Evolutionary conservation across 2,797 vertebrate species (phyloP), one percentile per base, ranked within the genome.

Genomic region (Oreortyx pictus): DNA sequence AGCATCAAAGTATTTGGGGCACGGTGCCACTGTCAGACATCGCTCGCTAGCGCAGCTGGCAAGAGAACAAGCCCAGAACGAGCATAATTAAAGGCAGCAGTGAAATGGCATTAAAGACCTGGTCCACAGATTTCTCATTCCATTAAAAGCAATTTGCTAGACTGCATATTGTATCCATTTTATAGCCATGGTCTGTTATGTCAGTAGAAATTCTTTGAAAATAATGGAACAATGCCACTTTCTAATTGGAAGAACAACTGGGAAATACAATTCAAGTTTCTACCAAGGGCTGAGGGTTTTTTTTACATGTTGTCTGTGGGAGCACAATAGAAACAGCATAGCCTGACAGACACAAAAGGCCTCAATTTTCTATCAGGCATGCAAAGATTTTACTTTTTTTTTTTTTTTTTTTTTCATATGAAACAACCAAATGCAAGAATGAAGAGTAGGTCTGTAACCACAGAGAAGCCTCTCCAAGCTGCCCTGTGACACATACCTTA

Each of bases 21-120:
- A 66, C 59, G 83, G 57, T 37, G 49, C 59, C 59, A 62, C 70
- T 37, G 3, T 41, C 74, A 78, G 60, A 33, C 62, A 72, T 35
- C 1, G 2, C 56, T 73, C 31, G 33, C 44, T 72, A 89, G 82
- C 43, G 29, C 7, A 80, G 49, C 5, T 66, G 70, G 70, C 50
- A 83, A 52, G 20, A 89, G 87, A 78, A 37, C 66, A 92, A 93
- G 23, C 19, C 66, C 70, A 82, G 66, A 61, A 68, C 47, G 92
- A 65, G 10, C n/a, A 59, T 57, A 91, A 96, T 59, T 92, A 80
- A 93, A 93, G 66, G 59, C 76, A 96, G 77, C 65, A 87, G 27
- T 72, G 37, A 92, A 94, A 92, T 3, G 14, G 59, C 41, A 8
- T 19, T 88, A 88, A 92, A 82, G 31, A 72, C 50, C 78, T 88